phyloP scores from a whole-genome alignment of 2,888 invertebrate genomes.

The Myopa tessellatipennis region DNA sequence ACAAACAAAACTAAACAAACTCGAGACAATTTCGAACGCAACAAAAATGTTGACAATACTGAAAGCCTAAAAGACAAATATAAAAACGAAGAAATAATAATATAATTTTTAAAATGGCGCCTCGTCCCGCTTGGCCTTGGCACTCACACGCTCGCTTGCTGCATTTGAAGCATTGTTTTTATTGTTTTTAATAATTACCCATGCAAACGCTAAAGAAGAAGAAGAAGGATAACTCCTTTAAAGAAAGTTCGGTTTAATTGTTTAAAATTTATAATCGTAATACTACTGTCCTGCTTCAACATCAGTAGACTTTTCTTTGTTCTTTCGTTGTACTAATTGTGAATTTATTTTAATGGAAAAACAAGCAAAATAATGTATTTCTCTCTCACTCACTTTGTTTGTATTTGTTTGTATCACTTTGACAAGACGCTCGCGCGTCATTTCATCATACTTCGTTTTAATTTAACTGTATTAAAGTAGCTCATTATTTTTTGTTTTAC shows the following conservation, averaged over 20 bases:
- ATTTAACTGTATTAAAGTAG: constrained; percentile 43
- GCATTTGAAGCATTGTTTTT: constrained; percentile 12
- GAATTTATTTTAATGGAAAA: constrained; percentile 15
- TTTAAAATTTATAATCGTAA: constrained; percentile 3
- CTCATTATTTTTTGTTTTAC: constrained; percentile 34
- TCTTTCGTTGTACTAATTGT: constrained; percentile 14
- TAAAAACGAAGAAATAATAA: neutral
- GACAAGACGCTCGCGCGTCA: constrained; percentile 30
- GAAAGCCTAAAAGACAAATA: constrained; percentile 13
- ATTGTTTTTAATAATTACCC: neutral
- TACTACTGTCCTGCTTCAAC: constrained; percentile 20
- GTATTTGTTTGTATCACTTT: constrained; percentile 44
- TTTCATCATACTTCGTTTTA: constrained; percentile 5
- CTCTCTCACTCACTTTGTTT: constrained; percentile 36
- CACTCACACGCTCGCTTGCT: constrained; percentile 10
- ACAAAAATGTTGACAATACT: constrained; percentile 15
- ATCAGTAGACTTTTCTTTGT: neutral
- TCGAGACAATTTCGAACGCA: neutral
- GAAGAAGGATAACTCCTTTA: too few species aligned
- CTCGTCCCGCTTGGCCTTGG: neutral
- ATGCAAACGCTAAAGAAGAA: neutral
- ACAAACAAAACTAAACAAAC: neutral
- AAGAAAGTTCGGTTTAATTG: neutral
- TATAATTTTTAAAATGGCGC: neutral
- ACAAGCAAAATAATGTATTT: constrained; percentile 13